phyloP scores from a whole-genome alignment of 1,140 invertebrate genomes.

The Tetraneura akinire region DNA sequence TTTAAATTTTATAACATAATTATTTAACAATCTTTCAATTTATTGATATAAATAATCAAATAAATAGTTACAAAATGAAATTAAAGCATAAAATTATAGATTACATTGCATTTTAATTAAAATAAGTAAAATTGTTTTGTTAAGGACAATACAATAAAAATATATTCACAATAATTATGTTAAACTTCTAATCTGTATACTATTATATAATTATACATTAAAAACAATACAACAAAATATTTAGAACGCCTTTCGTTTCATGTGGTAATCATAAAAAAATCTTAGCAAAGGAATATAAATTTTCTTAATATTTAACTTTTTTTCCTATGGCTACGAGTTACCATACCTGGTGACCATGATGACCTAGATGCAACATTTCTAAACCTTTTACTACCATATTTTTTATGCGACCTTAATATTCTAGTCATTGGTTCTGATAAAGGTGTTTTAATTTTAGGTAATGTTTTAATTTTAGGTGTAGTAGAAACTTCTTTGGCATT shows the following conservation, averaged over 20 bases:
- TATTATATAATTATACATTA: neutral
- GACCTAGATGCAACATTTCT: conserved; percentile 20
- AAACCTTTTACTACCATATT: conserved; percentile 10
- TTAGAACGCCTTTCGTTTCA: neutral
- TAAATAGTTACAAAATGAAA: neutral
- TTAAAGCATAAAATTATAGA: neutral
- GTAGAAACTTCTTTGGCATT: neutral
- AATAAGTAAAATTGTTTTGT: neutral
- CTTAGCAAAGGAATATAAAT: neutral
- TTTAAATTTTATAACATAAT: conserved; percentile 37
- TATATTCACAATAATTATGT: neutral
- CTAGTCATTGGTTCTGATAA: conserved; percentile 44
- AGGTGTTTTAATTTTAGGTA: conserved; percentile 47
- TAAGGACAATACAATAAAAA: neutral
- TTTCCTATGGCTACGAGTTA: conserved; percentile 44
- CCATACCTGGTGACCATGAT: conserved; percentile 30
- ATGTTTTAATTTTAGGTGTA: conserved; percentile 12
- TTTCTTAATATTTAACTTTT: conserved; percentile 34
- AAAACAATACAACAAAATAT: neutral
- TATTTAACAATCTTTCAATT: conserved; percentile 9
- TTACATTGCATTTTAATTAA: too few relatives aligned
- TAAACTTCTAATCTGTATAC: neutral
- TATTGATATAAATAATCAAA: neutral
- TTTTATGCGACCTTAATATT: conserved; percentile 46
- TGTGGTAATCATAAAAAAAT: neutral